These are phyloP conservation scores for Stramonita haemastoma DNA, from an alignment of 2,888 invertebrate species.

Conservation along the genomic window DNA sequence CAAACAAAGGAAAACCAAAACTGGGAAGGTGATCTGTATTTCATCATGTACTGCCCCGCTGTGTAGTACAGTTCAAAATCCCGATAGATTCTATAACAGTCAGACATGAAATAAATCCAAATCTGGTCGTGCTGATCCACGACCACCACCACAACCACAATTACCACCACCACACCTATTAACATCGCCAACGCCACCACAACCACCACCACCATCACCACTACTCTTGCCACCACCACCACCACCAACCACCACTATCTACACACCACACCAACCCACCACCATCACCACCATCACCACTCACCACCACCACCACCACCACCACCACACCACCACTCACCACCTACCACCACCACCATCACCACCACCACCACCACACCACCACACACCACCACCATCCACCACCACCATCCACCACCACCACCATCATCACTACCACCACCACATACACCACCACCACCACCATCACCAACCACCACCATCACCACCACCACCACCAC, in stretches of 20 bases:
- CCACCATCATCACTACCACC: not conserved
- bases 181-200: not conserved
- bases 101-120: too few species aligned
- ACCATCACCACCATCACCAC: not conserved
- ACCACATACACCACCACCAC: not conserved
- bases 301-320: not conserved
- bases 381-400: not conserved
- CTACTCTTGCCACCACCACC: not conserved
- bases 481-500: too few species aligned
- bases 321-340: not conserved
- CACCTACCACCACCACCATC: not conserved
- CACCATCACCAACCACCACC: not conserved
- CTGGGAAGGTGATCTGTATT: too few species aligned
- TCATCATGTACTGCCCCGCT: too few species aligned
- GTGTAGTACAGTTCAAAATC: too few species aligned
- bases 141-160: not conserved
- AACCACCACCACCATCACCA: not conserved
- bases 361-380: not conserved
- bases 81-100: too few species aligned
- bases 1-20: not conserved
- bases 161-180: not conserved
- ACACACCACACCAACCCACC: not conserved
- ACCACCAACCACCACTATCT: not conserved
- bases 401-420: constrained; percentile 18
- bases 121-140: too few species aligned